Evolutionary conservation across 2,113 vertebrate genomes (phyloP), one percentile per base, ranked within the genome.

Genomic region (Silurus glanis): DNA sequence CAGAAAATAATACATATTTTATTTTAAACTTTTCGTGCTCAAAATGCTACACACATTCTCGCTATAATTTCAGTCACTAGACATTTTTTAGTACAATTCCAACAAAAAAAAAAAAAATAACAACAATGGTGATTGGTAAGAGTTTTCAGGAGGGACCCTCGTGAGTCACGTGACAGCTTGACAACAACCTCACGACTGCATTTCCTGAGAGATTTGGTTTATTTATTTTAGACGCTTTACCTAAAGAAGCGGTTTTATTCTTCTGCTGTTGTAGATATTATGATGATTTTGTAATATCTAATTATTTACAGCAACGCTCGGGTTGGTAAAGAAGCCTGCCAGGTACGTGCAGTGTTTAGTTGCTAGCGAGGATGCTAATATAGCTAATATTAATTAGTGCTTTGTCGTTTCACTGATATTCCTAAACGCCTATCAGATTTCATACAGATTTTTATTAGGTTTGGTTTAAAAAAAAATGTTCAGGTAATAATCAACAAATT

Each of bases 111-210:
- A 21, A 0, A 21, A 21, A 3, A 9, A 7, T 9, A 9, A 45
- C 28, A 2, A 21, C 16, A 56, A 37, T 12, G 1, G 19, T 5
- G 10, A 66, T 25, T 55, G n/a, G 55, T 78, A 79, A 67, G 7
- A 51, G 17, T 12, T 0, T 85, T 74, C 83, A 9, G 72, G 4
- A 51, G 19, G 64, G 83, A 78, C 47, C 37, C 12, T 37, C 17
- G 19, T 16, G 37, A 37, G 75, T 85, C 84, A 85, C 84, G 53
- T 85, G 84, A 80, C 84, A 55, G 19, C 16, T 56, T 55, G 49
- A 55, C 61, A 56, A 66, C 49, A 80, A 80, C 51, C 17, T 45
- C 59, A 45, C 23, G 17, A 79, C 28, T 56, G 49, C 25, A 21
- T 79, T 23, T 16, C 6, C 47, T 85, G 19, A 64, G 3, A 58